Percentiles rank a stretch among this genome's conserved stretches.
phyloP scores from a whole-genome alignment of 53 echinoderm and acorn worm species.

The Pentamera pediparva region DNA sequence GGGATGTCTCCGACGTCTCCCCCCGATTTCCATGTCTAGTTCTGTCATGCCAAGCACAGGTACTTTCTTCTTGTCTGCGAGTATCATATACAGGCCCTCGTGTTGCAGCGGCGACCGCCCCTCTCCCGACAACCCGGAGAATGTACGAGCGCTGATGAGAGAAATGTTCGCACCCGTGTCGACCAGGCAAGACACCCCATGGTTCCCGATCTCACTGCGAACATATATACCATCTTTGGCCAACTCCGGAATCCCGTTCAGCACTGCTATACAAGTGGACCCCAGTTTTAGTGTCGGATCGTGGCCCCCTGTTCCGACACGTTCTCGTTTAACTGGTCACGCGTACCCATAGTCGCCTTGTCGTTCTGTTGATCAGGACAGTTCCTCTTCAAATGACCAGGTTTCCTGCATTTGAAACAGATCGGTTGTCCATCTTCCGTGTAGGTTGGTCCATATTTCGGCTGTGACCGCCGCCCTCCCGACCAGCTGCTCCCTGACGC shows the following conservation, averaged over 20 bases:
- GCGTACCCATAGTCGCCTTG: neutral
- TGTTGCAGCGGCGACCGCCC: neutral
- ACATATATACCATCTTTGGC: neutral
- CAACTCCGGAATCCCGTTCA: neutral
- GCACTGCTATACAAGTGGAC: neutral
- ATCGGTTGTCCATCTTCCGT: neutral
- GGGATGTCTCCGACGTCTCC: neutral
- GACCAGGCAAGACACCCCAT: neutral
- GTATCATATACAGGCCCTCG: neutral
- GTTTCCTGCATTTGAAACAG: neutral
- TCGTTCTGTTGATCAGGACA: neutral
- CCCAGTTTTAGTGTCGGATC: too few relatives aligned
- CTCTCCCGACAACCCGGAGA: neutral
- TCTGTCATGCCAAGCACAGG: neutral
- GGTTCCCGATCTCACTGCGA: neutral
- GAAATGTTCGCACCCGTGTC: slow-evolving; percentile 8
- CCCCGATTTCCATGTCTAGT: neutral
- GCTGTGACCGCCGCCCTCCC: neutral
- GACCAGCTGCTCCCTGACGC: too few relatives aligned
- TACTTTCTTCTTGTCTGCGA: neutral
- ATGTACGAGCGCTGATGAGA: neutral
- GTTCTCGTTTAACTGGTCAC: too few relatives aligned
- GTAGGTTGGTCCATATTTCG: neutral
- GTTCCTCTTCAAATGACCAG: slow-evolving; percentile 9
- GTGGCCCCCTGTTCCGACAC: too few relatives aligned